Evolutionary conservation across 37 sponge, comb jelly and placozoan species (phyloP).

Genomic region (Axinella damicornis): DNA sequence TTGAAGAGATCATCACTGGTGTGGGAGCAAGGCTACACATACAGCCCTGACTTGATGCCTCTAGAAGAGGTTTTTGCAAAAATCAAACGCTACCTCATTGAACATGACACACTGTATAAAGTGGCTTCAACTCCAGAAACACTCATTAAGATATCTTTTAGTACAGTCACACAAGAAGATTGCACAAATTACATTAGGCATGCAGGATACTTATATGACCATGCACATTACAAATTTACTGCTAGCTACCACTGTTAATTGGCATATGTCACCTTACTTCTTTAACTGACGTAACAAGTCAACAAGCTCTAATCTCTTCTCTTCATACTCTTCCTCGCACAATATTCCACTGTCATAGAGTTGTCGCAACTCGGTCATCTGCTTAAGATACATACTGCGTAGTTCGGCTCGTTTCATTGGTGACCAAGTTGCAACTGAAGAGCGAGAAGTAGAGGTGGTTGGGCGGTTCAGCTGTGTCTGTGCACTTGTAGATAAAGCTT

Average conservation of each 20-base stretch:
- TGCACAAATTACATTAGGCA: no score
- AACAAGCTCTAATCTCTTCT: conserved; percentile 13
- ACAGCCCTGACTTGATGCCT: not conserved
- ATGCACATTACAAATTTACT: no score
- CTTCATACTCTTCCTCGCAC: conserved; percentile 10
- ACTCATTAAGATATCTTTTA: no score
- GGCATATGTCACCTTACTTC: no score
- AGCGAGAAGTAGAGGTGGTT: not conserved
- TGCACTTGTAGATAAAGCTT: not conserved
- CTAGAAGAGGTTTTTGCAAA: no score
- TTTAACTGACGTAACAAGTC: conserved; percentile 3
- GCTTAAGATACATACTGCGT: conserved; percentile 12
- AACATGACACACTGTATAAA: no score
- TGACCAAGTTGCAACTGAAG: conserved; percentile 5
- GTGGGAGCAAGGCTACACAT: not conserved
- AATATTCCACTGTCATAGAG: conserved; percentile 48
- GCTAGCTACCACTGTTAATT: no score
- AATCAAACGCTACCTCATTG: no score
- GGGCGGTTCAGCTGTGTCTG: not conserved
- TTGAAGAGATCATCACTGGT: conserved; percentile 2
- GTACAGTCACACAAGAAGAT: no score
- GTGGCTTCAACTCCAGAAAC: no score
- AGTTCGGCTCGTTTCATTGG: not conserved
- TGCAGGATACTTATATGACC: no score
- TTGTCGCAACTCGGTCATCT: not conserved